Evolutionary conservation across 1,140 invertebrate species (phyloP), one percentile per base, ranked within the genome.

Genomic region (Papilio polyxenes): DNA sequence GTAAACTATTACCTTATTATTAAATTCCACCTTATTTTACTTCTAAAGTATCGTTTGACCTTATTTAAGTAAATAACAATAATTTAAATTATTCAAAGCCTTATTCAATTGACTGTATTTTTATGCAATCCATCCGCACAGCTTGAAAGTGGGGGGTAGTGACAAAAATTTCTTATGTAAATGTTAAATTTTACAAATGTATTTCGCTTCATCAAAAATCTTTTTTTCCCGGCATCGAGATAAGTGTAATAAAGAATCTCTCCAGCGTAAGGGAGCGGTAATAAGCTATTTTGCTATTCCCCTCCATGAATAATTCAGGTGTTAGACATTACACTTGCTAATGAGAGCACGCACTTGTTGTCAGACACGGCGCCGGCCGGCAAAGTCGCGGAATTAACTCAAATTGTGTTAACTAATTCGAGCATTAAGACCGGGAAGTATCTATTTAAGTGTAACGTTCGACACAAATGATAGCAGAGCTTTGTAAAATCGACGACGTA

Each of bases 241-340:
- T 77, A 51, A 53, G 49, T 51, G 48, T 77, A 77, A 80, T 80
- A 80, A 80, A 59, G 40, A 69, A 69, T 80, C 40, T 65, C 23
- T 80, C 62, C 59, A 44, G 59, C 59, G 40, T 53, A 80, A 79
- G 76, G 78, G 78, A 48, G 62, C 56, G 17, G 62, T 80, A 80
- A 80, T 80, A 59, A 80, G 37, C 59, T 80, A 80, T 80, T 80
- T 49, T 69, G 78, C 62, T 80, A 80, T 80, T 80, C 78, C 78
- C 78, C 78, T 80, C 78, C 78, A 80, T 80, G 78, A 80, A 80
- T 80, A 48, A 80, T 80, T 80, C 78, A 80, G 59, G 78, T 80
- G 56, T 11, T 40, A 69, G 40, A 49, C 37, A 80, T 80, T 80
- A 80, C 78, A 80, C 56, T 80, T 80, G 78, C 59, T 69, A 80